Evolutionary conservation across 2,888 invertebrate genomes (phyloP).

Genomic region (Lepidocyrtinus sp.): DNA sequence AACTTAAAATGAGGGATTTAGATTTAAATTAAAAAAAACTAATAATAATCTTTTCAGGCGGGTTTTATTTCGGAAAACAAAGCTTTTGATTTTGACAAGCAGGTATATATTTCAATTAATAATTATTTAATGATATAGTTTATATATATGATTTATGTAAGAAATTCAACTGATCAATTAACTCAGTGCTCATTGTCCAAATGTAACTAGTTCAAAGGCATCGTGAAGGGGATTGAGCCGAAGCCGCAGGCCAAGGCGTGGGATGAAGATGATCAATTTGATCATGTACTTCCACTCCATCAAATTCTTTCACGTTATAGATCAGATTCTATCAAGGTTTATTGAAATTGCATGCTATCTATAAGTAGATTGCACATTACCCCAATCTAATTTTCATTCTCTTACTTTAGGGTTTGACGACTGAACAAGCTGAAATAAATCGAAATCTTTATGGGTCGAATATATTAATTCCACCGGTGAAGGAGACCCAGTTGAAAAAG

Average conservation of each 20-base stretch:
- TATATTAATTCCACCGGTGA: constrained; percentile 73
- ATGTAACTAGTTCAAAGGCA: constrained; percentile 35
- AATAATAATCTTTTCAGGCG: constrained; percentile 21
- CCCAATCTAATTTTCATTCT: neutral
- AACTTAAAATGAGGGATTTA: too few species aligned
- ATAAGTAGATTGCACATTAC: neutral
- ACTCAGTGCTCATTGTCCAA: neutral
- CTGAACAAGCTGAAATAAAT: constrained; percentile 72
- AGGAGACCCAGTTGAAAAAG: constrained; percentile 75
- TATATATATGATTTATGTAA: neutral
- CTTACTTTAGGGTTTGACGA: constrained; percentile 72
- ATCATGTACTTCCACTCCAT: constrained; percentile 61
- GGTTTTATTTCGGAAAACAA: constrained; percentile 38
- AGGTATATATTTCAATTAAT: constrained; percentile 19
- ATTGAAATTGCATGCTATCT: neutral
- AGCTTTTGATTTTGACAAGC: constrained; percentile 45
- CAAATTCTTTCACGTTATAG: constrained; percentile 53
- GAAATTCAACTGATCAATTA: neutral
- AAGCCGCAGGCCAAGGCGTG: constrained; percentile 59
- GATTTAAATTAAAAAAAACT: too few species aligned
- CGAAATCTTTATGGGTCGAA: constrained; percentile 72
- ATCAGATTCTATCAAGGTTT: constrained; percentile 41
- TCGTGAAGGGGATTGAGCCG: constrained; percentile 47
- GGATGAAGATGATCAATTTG: constrained; percentile 64
- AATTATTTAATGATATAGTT: neutral